phyloP scores from a whole-genome alignment of 2,113 vertebrate genomes.

The Eolophus roseicapilla region DNA sequence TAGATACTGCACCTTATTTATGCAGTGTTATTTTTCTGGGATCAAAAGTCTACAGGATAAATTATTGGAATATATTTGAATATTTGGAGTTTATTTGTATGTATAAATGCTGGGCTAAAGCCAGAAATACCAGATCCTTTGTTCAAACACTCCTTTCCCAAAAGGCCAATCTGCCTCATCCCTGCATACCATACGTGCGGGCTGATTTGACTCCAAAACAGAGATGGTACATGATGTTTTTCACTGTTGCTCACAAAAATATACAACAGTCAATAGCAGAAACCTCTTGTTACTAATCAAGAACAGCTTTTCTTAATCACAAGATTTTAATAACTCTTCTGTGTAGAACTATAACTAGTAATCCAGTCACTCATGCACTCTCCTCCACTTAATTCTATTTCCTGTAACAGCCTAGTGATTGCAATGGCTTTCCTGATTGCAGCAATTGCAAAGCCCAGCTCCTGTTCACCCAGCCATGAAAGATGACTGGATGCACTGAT shows the following conservation, averaged over 20 bases:
- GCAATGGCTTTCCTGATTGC: neutral
- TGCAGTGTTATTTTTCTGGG: neutral
- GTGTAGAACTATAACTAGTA: neutral
- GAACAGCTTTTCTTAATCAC: constrained; percentile 25
- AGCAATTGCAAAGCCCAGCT: neutral
- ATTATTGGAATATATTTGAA: neutral
- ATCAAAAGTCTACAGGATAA: neutral
- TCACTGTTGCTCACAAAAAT: neutral
- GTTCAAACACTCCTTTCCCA: neutral
- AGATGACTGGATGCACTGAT: neutral
- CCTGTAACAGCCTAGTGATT: constrained; percentile 1
- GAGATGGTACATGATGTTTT: neutral
- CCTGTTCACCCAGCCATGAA: neutral
- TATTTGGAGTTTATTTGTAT: neutral
- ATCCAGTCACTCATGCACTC: neutral
- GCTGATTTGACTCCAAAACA: neutral
- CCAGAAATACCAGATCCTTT: neutral
- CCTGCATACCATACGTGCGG: neutral
- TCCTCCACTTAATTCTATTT: constrained; percentile 23
- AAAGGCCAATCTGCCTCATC: neutral
- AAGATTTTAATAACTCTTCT: neutral
- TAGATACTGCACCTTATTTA: neutral
- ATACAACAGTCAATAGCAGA: neutral
- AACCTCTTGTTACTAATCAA: neutral
- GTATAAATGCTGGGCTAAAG: neutral